These are phyloP conservation scores for Onychomys arenicola DNA, from an alignment of 2,797 vertebrate genomes.

Conservation along the genomic window DNA sequence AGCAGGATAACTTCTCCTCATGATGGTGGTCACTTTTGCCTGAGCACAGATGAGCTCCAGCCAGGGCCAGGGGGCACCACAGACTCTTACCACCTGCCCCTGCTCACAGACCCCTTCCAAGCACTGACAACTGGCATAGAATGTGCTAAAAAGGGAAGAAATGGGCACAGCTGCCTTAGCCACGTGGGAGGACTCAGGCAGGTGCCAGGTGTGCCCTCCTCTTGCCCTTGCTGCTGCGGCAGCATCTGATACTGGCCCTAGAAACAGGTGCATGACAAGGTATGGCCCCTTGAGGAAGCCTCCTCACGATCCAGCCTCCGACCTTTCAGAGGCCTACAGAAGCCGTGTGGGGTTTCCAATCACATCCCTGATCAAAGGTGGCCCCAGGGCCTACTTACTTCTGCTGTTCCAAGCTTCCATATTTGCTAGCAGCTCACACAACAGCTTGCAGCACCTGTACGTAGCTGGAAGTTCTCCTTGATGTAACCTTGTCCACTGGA, in stretches of 20 bases:
- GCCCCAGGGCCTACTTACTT: background rate
- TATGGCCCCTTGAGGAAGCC: background rate
- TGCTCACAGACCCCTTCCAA: background rate
- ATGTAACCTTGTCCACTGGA: background rate
- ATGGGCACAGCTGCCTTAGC: background rate
- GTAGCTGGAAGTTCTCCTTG: background rate
- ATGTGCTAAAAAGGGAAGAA: background rate
- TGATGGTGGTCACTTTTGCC: background rate
- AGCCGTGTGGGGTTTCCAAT: background rate
- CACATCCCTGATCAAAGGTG: background rate
- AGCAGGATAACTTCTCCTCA: background rate
- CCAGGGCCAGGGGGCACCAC: background rate
- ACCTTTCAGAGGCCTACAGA: background rate
- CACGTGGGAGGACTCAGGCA: background rate
- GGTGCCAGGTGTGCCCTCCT: background rate
- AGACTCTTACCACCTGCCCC: background rate
- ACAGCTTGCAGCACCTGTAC: background rate
- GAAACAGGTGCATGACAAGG: background rate
- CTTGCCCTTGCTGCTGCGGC: background rate
- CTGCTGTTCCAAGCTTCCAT: background rate
- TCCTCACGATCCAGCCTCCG: background rate
- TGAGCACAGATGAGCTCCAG: background rate
- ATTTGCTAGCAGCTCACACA: fast-evolving
- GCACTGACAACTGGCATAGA: background rate
- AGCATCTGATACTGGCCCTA: background rate